These are phyloP conservation scores for Pelosia muscerda DNA, from an alignment of 2,888 invertebrate genomes.

Conservation along the genomic window DNA sequence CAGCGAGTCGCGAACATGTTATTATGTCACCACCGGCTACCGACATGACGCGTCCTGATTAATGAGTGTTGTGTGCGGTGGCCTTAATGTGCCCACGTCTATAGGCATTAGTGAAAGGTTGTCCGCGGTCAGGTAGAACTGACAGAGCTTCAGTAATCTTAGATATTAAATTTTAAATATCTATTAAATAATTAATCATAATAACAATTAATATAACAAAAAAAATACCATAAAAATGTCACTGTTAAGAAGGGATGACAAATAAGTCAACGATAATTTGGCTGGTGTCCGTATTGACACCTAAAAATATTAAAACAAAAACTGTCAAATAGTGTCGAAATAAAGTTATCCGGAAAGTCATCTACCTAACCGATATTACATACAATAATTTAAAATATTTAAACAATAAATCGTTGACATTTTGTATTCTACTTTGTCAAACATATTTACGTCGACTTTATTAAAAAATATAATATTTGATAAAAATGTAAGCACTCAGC, in stretches of 20 bases:
- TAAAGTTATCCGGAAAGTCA: too few species aligned
- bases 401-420: neutral
- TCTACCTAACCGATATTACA: too few species aligned
- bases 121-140: constrained; percentile 63
- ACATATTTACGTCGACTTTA: constrained; percentile 9
- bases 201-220: neutral
- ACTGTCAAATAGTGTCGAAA: too few species aligned
- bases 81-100: constrained; percentile 66
- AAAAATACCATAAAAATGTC: too few species aligned
- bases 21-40: constrained; percentile 78
- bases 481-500: neutral
- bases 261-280: too few species aligned
- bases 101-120: constrained; percentile 63
- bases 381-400: neutral
- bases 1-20: constrained; percentile 71
- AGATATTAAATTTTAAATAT: neutral
- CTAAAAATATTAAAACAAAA: too few species aligned
- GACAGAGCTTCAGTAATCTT: neutral
- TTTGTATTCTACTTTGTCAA: neutral
- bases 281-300: too few species aligned
- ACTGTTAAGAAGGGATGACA: too few species aligned
- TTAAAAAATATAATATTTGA: constrained; percentile 21
- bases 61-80: constrained; percentile 70
- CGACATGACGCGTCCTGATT: constrained; percentile 72
- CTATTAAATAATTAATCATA: neutral